Evolutionary conservation across 2,113 vertebrate genomes (phyloP), one percentile per base, ranked within the genome.

Genomic region (Mesitornis unicolor): DNA sequence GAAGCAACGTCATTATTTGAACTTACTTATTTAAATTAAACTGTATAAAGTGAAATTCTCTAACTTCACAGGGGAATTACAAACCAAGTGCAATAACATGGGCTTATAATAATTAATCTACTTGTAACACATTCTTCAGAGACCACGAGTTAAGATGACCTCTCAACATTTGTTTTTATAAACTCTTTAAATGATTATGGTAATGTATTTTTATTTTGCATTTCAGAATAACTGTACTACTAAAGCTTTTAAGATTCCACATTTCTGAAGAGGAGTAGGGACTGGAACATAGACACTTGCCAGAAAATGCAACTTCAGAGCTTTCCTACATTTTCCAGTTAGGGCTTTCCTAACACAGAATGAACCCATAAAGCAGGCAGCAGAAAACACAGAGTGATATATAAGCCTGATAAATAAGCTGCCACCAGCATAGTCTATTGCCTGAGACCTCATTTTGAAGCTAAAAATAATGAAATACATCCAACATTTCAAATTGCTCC

Each of bases 211-310:
- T 69, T 29, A 75, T 71, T 81, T 71, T 87, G 24, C 17, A 75
- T 79, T 91, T 85, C 74, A 84, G 57, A 94, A 40, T 22, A 89
- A 75, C 7, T 59, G 3, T 11, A 63, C 5, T 65, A 57, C 7
- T 74, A 40, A 78, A 43, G 11, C 6, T 50, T 88, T 61, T 54
- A 78, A 81, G 51, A 65, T 45, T 64, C 15, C 11, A 5, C 26
- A 20, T 53, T 70, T 77, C 48, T 60, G 29, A 76, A 71, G 22
- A 75, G 9, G 6, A 59, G 2, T 11, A 79, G 2, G 24, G 40
- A 54, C 31, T 53, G 19, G 28, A 82, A 69, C 18, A 47, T 2
- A 48, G 36, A 36, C 5, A 21, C 0, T 0, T 17, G 29, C 10
- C 56, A 33, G 33, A 65, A 84, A n/a, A 47, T 14, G 13, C 15